Conservation (phyloP, 2,888 invertebrate species). For the Phlogophora meticulosa region DNA sequence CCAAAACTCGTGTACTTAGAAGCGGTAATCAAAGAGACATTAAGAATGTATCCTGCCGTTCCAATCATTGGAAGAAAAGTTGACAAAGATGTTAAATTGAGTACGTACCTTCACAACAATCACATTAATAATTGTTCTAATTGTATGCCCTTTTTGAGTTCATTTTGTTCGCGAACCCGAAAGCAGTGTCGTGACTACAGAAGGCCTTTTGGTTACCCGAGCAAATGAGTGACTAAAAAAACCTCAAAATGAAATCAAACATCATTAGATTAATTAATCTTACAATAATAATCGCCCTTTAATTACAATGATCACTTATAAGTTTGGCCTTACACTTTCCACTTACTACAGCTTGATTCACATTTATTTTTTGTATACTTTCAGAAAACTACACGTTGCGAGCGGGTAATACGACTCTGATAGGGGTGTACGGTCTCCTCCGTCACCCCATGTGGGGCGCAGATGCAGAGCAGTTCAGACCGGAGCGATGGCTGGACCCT, state of each 20-base stretch:
- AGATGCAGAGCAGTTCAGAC: slow-evolving; percentile 74
- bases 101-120: slow-evolving; percentile 25
- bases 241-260: too few relatives aligned
- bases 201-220: too few relatives aligned
- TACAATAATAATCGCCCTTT: too few relatives aligned
- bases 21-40: slow-evolving; percentile 47
- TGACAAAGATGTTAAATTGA: slow-evolving; percentile 39
- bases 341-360: not conserved
- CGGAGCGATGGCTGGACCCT: slow-evolving; percentile 77
- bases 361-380: not conserved
- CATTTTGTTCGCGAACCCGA: too few relatives aligned
- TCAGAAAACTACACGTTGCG: slow-evolving; percentile 54
- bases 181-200: too few relatives aligned
- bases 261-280: too few relatives aligned
- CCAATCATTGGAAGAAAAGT: slow-evolving; percentile 37
- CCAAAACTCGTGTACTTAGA: slow-evolving; percentile 41
- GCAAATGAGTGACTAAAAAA: too few relatives aligned
- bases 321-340: too few relatives aligned
- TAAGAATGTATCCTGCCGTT: slow-evolving; percentile 47
- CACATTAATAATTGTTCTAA: too few relatives aligned
- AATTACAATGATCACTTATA: too few relatives aligned
- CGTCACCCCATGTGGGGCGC: slow-evolving; percentile 77
- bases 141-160: too few relatives aligned
- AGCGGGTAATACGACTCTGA: slow-evolving; percentile 70
- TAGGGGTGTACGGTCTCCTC: slow-evolving; percentile 73